A percentile compares a stretch with the other conserved stretches of the same genome.
Conservation (phyloP, 2,888 invertebrate species). For the Eupithecia dodoneata region DNA sequence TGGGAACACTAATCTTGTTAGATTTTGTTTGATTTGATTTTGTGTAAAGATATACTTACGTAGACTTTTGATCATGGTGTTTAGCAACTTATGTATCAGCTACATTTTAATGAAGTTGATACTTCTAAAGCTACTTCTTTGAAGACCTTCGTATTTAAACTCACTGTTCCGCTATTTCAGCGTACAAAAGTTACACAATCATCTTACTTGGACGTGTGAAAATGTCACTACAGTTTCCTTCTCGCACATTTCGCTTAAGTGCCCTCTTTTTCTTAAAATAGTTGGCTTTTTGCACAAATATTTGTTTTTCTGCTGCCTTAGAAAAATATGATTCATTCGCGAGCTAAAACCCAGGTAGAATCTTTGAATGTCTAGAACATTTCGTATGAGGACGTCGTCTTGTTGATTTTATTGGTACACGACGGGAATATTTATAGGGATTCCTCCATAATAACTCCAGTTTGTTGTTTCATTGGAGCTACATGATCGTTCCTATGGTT, state of each 20-base stretch:
- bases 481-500: background rate
- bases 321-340: constrained; percentile 35
- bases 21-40: constrained; percentile 17
- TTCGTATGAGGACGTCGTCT: constrained; percentile 12
- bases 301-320: background rate
- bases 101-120: background rate
- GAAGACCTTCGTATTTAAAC: background rate
- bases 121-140: background rate
- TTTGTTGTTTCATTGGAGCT: background rate
- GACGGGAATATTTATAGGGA: constrained; percentile 1
- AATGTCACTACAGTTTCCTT: background rate
- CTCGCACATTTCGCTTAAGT: background rate
- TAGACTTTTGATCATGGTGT: constrained; percentile 2
- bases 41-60: background rate
- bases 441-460: background rate
- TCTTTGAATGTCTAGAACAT: constrained; percentile 24
- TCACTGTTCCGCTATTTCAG: background rate
- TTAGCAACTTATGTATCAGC: background rate
- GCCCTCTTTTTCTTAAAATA: constrained; percentile 5
- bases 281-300: constrained; percentile 9
- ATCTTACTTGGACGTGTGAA: background rate
- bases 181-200: background rate
- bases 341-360: constrained; percentile 34
- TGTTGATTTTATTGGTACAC: constrained; percentile 18
- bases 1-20: constrained; percentile 20